Base-by-base conservation (phyloP, 2,113 vertebrate genomes). In the Zosterops lateralis region DNA sequence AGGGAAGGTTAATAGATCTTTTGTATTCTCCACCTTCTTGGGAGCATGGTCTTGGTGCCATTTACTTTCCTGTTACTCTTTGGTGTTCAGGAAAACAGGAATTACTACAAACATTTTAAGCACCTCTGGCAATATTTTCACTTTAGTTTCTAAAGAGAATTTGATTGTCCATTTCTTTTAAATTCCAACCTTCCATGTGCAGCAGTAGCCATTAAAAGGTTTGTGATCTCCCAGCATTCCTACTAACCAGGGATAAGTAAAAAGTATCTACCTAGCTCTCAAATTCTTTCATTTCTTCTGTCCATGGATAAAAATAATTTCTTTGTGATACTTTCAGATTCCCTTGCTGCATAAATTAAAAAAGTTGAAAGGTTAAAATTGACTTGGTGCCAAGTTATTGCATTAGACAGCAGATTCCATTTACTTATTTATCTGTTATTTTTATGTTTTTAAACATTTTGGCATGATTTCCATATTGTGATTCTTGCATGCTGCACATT, bases 341-440 rank as follows among this genome's bases (percentile, higher is more conserved):
- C 85, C 9, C 11, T 82, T 42, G 65, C 38, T 90, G 93, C 84
- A 95, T 86, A 95, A 93, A 95, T 95, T 91, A 45, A 91, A 96
- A 47, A 95, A 89, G 90, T 96, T 92, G 78, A 96, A 95, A 95
- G 78, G 83, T 92, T 94, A 87, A 91, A 90, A 95, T 94, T 95
- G 90, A 92, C 82, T 95, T 60, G 64, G 32, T 95, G 93, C 89
- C 93, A 95, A 94, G 73, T 95, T 92, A 73, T 80, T 95, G 92
- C 89, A 92, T 96, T 96, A 95, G 92, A 85, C 89, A 95, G 86
- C 93, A 96, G 95, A 94, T 84, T 96, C 83, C 87, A 94, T 96
- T 95, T 96, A 96, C 92, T 96, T 96, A 95, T 95, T 95, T 96
- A 93, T 96, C 87, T 94, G 68, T 92, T 92, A 81, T 96, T 96